Conservation (phyloP, 2,888 invertebrate species). For the Zaprionus obscuricornis region DNA sequence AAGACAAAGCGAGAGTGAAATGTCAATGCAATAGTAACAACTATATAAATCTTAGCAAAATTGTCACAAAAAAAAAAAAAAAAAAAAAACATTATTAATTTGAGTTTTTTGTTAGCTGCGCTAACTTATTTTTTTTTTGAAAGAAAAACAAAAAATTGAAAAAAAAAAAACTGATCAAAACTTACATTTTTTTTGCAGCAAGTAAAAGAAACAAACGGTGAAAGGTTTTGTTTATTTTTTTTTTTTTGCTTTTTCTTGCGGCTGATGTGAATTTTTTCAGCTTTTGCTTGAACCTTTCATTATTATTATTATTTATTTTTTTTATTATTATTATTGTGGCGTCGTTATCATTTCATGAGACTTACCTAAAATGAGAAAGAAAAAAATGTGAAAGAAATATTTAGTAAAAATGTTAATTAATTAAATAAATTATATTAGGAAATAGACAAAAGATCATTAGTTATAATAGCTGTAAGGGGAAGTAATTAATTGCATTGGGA, state of each 20-base stretch:
- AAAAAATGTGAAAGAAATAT: slow-evolving; percentile 19
- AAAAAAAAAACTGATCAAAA: slow-evolving; percentile 20
- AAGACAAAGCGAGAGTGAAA: neutral
- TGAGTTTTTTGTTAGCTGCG: slow-evolving; percentile 16
- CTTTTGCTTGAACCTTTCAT: too few relatives aligned
- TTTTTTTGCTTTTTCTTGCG: too few relatives aligned
- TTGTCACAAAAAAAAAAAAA: slow-evolving; percentile 36
- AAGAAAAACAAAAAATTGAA: neutral
- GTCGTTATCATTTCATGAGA: slow-evolving; percentile 12
- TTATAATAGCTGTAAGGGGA: slow-evolving; percentile 11
- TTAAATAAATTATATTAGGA: neutral
- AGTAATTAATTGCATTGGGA: slow-evolving; percentile 7
- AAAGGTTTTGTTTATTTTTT: slow-evolving; percentile 43
- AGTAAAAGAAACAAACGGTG: slow-evolving; percentile 21
- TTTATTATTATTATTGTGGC: neutral
- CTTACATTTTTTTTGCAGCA: too few relatives aligned
- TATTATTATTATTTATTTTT: slow-evolving; percentile 2
- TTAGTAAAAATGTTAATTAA: slow-evolving; percentile 42
- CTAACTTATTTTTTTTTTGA: slow-evolving; percentile 25
- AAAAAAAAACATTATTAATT: slow-evolving; percentile 28
- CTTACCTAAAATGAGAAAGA: slow-evolving; percentile 67
- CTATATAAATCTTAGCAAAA: slow-evolving; percentile 51
- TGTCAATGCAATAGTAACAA: slow-evolving; percentile 4
- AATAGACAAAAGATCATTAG: slow-evolving; percentile 31
- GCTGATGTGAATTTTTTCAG: too few relatives aligned